Percentiles rank a stretch among this genome's conserved stretches.
phyloP scores from a whole-genome alignment of 2,888 invertebrate species.

The Apotomis betuletana region DNA sequence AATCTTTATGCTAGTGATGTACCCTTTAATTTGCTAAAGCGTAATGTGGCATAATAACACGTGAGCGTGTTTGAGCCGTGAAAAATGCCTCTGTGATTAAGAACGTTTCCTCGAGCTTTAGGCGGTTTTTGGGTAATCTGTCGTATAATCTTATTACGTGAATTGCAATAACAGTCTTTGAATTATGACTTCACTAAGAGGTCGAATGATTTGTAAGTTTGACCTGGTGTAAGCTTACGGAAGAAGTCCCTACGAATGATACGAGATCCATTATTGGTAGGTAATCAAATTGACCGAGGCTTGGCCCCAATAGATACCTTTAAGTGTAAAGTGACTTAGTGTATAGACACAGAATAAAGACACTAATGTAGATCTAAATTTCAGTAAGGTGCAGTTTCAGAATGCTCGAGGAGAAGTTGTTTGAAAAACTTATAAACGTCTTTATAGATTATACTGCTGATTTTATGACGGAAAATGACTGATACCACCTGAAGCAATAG shows the following conservation, averaged over 20 bases:
- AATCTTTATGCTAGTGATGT: conserved; percentile 5
- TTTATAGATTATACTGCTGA: no score
- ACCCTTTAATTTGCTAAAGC: conserved; percentile 43
- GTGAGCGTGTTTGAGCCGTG: conserved; percentile 35
- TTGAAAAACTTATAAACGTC: no score
- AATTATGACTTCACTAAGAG: conserved; percentile 22
- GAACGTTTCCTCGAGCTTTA: conserved; percentile 43
- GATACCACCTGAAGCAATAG: no score
- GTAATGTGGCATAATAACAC: conserved; percentile 47
- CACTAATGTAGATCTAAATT: no score
- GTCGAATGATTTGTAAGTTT: conserved; percentile 6
- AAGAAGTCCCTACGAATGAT: background rate
- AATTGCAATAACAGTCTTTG: conserved; percentile 25
- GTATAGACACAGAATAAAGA: no score
- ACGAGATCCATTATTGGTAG: background rate
- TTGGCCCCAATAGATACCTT: background rate
- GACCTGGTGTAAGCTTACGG: background rate
- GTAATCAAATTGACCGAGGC: no score
- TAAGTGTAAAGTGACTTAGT: no score
- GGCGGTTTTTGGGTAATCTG: conserved; percentile 41
- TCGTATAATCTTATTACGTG: conserved; percentile 38
- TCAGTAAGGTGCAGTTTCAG: no score
- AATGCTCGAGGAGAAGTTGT: no score
- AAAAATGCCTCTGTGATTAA: conserved; percentile 47
- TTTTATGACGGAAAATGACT: no score